Percentiles rank a stretch among this genome's conserved stretches.
These are phyloP conservation scores for Gallinago media DNA, from an alignment of 2,113 vertebrate genomes.

Conservation along the genomic window DNA sequence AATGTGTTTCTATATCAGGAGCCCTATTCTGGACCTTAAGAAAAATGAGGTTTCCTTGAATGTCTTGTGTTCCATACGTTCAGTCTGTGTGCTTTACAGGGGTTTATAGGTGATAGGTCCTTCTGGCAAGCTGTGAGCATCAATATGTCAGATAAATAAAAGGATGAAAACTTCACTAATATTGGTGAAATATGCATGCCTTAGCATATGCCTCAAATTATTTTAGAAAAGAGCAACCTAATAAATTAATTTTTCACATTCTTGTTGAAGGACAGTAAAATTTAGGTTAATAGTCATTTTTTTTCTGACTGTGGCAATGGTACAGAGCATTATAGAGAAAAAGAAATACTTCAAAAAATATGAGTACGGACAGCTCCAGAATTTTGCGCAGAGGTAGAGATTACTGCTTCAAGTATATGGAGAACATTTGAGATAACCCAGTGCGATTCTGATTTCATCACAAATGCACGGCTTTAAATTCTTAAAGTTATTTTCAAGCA, in stretches of 20 bases:
- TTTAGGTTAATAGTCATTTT: neutral
- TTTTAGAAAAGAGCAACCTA: neutral
- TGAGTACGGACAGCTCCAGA: neutral
- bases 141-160: neutral
- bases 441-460: neutral
- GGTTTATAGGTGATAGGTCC: neutral
- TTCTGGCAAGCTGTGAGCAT: neutral
- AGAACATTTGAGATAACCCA: neutral
- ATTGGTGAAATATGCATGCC: neutral
- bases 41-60: neutral
- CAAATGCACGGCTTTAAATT: neutral
- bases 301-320: neutral
- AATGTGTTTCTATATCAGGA: neutral
- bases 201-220: neutral
- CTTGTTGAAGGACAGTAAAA: neutral
- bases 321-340: neutral
- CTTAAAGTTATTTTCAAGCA: neutral
- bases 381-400: neutral
- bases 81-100: rapidly evolving
- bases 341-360: neutral
- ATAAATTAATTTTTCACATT: neutral
- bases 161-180: neutral
- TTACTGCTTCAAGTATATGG: neutral
- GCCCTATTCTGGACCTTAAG: neutral
- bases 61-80: neutral